Percentiles rank a stretch among this genome's conserved stretches.
Evolutionary conservation across 2,888 invertebrate species (phyloP).

Genomic region (Cyclophora punctaria): DNA sequence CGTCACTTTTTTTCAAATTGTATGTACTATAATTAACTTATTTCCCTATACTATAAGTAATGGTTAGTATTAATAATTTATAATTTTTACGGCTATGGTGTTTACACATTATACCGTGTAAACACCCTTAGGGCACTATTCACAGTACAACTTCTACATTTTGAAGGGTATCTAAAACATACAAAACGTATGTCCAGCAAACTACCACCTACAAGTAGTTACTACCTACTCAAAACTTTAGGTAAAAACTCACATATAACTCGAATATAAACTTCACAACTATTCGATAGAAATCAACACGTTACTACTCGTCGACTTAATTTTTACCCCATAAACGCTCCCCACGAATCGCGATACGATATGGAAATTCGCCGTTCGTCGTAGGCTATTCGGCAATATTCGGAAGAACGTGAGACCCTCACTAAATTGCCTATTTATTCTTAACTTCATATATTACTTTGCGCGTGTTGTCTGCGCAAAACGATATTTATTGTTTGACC

Average conservation of each 20-base stretch:
- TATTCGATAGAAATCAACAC: conserved; percentile 60
- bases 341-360: conserved; percentile 70
- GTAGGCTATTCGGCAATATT: conserved; percentile 73
- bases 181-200: too few relatives aligned
- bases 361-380: conserved; percentile 67
- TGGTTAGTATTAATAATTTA: too few relatives aligned
- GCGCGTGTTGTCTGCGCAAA: conserved; percentile 74
- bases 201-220: too few relatives aligned
- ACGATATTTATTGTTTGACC: conserved; percentile 74
- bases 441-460: conserved; percentile 77
- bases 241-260: not conserved
- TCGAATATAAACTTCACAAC: conserved; percentile 18
- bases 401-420: conserved; percentile 67
- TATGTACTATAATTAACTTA: too few relatives aligned
- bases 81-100: too few relatives aligned
- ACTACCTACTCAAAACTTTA: conserved; percentile 5
- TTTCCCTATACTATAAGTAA: too few relatives aligned
- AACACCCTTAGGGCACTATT: too few relatives aligned
- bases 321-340: conserved; percentile 74
- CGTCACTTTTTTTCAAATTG: too few relatives aligned
- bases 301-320: conserved; percentile 60
- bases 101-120: too few relatives aligned
- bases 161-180: too few relatives aligned
- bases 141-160: too few relatives aligned
- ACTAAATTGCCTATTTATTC: conserved; percentile 76